A percentile compares a stretch with the other conserved stretches of the same genome.
Evolutionary conservation across 2,888 invertebrate genomes (phyloP).

Genomic region (Heteropelma amictum): DNA sequence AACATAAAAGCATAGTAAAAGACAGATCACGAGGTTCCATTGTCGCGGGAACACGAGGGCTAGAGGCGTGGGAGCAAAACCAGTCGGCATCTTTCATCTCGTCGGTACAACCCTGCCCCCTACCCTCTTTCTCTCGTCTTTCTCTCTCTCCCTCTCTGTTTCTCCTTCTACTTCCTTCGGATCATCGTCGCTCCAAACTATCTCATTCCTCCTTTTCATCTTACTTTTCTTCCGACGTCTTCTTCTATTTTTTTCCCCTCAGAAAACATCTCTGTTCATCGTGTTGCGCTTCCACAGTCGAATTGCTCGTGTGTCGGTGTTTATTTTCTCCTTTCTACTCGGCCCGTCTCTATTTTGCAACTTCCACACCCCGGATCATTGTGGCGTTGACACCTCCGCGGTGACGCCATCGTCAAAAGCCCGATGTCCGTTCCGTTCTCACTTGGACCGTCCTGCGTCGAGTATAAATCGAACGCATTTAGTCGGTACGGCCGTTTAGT

Average conservation of each 20-base stretch:
- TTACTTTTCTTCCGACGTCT: slow-evolving; percentile 22
- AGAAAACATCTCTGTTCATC: slow-evolving; percentile 34
- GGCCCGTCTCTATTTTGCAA: slow-evolving; percentile 37
- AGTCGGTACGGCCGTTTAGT: not conserved
- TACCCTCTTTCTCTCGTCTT: slow-evolving; percentile 52
- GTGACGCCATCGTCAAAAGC: slow-evolving; percentile 27
- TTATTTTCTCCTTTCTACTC: slow-evolving; percentile 7
- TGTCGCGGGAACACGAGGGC: slow-evolving; percentile 64
- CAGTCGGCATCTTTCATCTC: slow-evolving; percentile 75
- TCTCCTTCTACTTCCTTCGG: slow-evolving; percentile 52
- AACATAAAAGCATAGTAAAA: slow-evolving; percentile 52
- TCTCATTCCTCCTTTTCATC: slow-evolving; percentile 14
- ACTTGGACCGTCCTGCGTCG: slow-evolving; percentile 3
- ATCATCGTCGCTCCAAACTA: slow-evolving; percentile 53
- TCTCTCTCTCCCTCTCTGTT: slow-evolving; percentile 27
- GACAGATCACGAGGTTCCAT: slow-evolving; percentile 72
- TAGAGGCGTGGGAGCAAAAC: slow-evolving; percentile 74
- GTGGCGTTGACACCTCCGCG: slow-evolving; percentile 46
- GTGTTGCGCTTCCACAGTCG: slow-evolving; percentile 3
- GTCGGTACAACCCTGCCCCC: slow-evolving; percentile 58
- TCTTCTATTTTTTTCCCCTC: not conserved
- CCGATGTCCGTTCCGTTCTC: slow-evolving; percentile 13
- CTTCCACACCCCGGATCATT: slow-evolving; percentile 48
- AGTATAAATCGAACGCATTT: too few relatives aligned
- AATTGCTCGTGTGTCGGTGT: not conserved